Base-by-base conservation (phyloP, 2,888 invertebrate genomes). In the Bedellia somnulentella region DNA sequence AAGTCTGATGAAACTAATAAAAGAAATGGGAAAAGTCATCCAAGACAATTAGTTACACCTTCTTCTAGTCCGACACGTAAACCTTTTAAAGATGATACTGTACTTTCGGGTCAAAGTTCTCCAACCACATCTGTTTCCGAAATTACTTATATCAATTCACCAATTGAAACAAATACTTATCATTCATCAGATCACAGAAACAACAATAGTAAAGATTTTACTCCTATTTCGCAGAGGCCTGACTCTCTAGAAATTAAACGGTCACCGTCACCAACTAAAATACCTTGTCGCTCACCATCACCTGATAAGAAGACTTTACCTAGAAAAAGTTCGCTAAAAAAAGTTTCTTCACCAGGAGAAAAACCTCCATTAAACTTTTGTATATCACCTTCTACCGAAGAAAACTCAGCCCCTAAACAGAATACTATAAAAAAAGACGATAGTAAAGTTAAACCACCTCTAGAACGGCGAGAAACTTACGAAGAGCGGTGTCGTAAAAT, bases 401-500 rank as follows among this genome's bases (percentile, higher is more conserved):
- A 40, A 12, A 52, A 49, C 38, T 43, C 52, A 16, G 40, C 52
- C 8, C 38, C 42, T 13, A 46, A 46, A 28, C 51, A 56, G 30
- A 57, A 55, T 38, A 37, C 55, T 3, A 43, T 55, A 0, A 62
- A 59, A 25, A 64, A 66, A 44, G 57, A 62, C 31, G 37, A 44
- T 16, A 49, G 52, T 0, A 80, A 78, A 40, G 47, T 62, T 14
- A 81, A 79, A 40, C 80, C 81, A 22, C 80, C 83, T 1, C 52
- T 81, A 18, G 80, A 79, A 38, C 71, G 85, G 42, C 80, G 83
- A 21, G 86, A 87, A 55, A 86, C 86, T 2, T 87, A 86, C 38
- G 86, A 86, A 52, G 86, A 86, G 51, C 70, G 86, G 17, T 86
- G 86, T 40, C 76, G 82, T 21, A 80, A 85, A 45, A 86, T 86